Evolutionary conservation across 1,140 invertebrate species (phyloP), one percentile per base, ranked within the genome.

Genomic region (Leguminivora glycinivorella): DNA sequence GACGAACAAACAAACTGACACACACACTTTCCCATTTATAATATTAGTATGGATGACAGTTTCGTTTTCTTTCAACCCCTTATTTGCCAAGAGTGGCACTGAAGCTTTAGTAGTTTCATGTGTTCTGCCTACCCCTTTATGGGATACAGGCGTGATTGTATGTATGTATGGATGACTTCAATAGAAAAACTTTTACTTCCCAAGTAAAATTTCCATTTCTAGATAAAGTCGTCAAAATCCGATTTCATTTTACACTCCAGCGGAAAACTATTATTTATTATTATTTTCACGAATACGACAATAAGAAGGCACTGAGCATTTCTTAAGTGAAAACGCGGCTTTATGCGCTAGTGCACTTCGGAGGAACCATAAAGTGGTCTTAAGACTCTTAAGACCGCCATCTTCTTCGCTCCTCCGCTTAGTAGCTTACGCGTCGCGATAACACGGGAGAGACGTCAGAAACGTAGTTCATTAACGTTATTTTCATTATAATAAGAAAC

Each of bases 271-370:
- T 63, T 63, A 63, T 63, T 63, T 63, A 63, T 31, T 29, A 29
- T 29, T 63, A 58, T 14, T 34, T 63, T 29, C 58, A 12, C 10
- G 56, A 14, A 29, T 26, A 60, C 22, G 56, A 25, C 22, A 60
- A 29, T n/a, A 26, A 56, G 56, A 12, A 26, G 58, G 12, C 17
- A 63, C 56, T 1, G 22, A 63, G 60, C 58, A 40, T 63, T 73
- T 38, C 31, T 60, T 67, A 52, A 56, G 72, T 72, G 69, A 74
- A 81, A 81, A 77, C 78, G 69, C 74, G 73, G 74, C 72, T 82
- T 82, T 78, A 82, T 78, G 72, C 68, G 67, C n/a, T 76, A 80
- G 73, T 80, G 80, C 80, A 82, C 80, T 82, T 76, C 56, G 40
- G 70, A 70, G 75, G 40, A 31, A 68, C 68, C 71, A 74, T 78